A percentile compares a stretch with the other conserved stretches of the same genome.
phyloP scores from a whole-genome alignment of 2,888 invertebrate species.

The Euclidia mi region DNA sequence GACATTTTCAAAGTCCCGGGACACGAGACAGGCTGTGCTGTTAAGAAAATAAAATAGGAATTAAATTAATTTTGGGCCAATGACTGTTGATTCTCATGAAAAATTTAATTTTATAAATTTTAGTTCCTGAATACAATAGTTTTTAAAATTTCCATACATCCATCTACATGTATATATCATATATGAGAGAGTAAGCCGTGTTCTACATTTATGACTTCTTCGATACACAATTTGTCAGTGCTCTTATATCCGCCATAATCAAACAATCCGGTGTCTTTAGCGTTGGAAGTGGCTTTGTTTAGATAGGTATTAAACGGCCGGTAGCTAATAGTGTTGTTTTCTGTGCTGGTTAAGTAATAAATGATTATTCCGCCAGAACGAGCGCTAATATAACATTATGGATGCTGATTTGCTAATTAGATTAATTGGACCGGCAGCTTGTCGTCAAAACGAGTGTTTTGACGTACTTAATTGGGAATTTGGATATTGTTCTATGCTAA shows the following conservation, averaged over 20 bases:
- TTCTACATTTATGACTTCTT: too few relatives aligned
- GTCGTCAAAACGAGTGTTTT: neutral
- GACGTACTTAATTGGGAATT: neutral
- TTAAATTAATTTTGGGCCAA: too few relatives aligned
- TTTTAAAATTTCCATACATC: too few relatives aligned
- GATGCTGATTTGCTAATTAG: slow-evolving; percentile 27
- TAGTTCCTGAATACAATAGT: too few relatives aligned
- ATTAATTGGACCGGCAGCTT: slow-evolving; percentile 15
- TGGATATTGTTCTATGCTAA: neutral
- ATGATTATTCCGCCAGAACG: slow-evolving; percentile 15
- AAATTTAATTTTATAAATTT: too few relatives aligned
- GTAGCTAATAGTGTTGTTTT: slow-evolving; percentile 22
- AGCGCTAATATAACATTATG: slow-evolving; percentile 18
- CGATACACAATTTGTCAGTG: too few relatives aligned
- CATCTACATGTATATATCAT: too few relatives aligned
- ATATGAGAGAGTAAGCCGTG: too few relatives aligned
- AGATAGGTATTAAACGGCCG: slow-evolving; percentile 16
- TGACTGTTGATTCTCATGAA: too few relatives aligned
- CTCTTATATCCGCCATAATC: neutral
- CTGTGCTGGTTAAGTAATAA: slow-evolving; percentile 20
- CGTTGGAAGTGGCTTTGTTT: slow-evolving; percentile 5
- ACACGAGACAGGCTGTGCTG: too few relatives aligned
- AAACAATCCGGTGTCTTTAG: neutral
- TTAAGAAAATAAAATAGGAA: too few relatives aligned
- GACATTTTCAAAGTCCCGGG: too few relatives aligned